Percentiles rank a stretch among this genome's conserved stretches.
phyloP scores from a whole-genome alignment of 2,888 invertebrate genomes.

The Pachydiplax longipennis region DNA sequence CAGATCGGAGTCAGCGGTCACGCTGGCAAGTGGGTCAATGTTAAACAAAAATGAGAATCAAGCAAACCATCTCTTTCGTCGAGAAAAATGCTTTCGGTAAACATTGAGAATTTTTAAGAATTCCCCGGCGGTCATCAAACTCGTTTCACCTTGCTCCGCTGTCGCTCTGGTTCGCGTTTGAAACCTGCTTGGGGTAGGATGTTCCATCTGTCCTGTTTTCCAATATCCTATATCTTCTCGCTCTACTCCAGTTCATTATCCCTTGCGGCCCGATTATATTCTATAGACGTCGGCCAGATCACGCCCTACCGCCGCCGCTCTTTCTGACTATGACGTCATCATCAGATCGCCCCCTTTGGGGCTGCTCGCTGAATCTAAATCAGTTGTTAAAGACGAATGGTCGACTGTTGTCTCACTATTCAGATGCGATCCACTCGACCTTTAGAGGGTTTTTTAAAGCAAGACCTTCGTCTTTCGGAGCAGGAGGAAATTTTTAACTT shows the following conservation, averaged over 20 bases:
- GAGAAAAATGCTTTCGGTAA: not conserved
- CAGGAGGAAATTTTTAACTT: not conserved
- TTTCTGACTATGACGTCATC: not conserved
- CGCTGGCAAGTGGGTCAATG: not conserved
- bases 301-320: not conserved
- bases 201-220: not conserved
- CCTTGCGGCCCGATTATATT: not conserved
- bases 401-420: not conserved
- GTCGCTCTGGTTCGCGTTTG: not conserved
- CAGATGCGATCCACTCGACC: not conserved
- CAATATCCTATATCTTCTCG: not conserved
- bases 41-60: not conserved
- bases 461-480: not conserved
- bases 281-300: not conserved
- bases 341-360: not conserved
- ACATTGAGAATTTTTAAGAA: not conserved
- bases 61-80: not conserved
- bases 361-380: not conserved
- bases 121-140: not conserved
- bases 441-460: not conserved
- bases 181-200: constrained; percentile 1
- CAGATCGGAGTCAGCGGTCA: not conserved
- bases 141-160: not conserved
- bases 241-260: not conserved
- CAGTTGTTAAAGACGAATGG: not conserved